These are phyloP conservation scores for Sebastes oblongus DNA, from an alignment of 2,797 vertebrate genomes.

Conservation along the genomic window DNA sequence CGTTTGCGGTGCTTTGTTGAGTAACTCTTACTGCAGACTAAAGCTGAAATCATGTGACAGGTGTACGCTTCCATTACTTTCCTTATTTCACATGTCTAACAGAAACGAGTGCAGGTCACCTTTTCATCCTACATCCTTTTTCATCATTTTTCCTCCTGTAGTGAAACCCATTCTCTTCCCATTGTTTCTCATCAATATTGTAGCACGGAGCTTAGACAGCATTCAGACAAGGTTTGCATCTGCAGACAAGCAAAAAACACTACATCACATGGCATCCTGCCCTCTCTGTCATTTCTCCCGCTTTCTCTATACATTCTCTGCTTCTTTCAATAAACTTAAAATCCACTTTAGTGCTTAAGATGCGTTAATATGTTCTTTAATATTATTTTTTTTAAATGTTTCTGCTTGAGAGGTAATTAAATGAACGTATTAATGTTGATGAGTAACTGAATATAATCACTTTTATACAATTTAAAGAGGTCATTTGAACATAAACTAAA, in stretches of 20 bases:
- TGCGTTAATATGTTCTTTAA: not conserved
- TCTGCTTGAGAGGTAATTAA: not conserved
- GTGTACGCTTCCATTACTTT: constrained; percentile 30
- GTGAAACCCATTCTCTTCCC: constrained; percentile 12
- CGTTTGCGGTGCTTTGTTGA: not conserved
- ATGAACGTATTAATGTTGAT: not conserved
- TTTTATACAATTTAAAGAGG: not conserved
- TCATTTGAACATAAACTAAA: not conserved
- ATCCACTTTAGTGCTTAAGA: not conserved
- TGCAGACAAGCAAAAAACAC: constrained; percentile 37
- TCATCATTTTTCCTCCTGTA: constrained; percentile 36
- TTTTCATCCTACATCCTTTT: constrained; percentile 54
- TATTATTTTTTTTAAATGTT: not conserved
- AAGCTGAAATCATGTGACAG: constrained; percentile 43
- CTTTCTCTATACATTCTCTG: not conserved
- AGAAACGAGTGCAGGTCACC: constrained; percentile 29
- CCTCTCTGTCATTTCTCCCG: not conserved
- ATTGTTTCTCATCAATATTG: constrained; percentile 35
- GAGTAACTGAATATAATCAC: not conserved
- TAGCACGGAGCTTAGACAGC: constrained; percentile 12
- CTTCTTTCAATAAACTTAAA: not conserved
- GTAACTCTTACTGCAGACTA: constrained; percentile 1
- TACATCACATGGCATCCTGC: constrained; percentile 11
- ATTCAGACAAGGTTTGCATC: constrained; percentile 39
- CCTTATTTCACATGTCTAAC: constrained; percentile 25